Evolutionary conservation across 1,140 invertebrate species (phyloP).

Genomic region (Stenopsyche tienmushanensis): DNA sequence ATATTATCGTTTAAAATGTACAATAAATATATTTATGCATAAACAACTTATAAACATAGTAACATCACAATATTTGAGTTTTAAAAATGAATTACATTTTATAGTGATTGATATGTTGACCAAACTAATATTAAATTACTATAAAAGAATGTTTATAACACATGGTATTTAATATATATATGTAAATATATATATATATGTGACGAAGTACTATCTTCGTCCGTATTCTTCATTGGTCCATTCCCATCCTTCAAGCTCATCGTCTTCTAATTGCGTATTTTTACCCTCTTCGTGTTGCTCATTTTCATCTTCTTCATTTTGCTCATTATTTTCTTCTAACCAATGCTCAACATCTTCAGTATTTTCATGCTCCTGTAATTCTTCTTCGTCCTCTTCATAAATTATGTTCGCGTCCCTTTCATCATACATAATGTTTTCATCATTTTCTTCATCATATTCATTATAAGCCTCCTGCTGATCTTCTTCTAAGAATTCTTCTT

Average conservation of each 20-base stretch:
- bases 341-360: conserved; percentile 48
- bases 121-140: neutral
- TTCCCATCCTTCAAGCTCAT: conserved; percentile 52
- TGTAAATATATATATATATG: neutral
- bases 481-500: conserved; percentile 47
- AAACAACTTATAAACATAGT: no score
- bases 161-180: neutral
- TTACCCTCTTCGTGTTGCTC: conserved; percentile 42
- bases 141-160: neutral
- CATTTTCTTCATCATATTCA: conserved; percentile 39
- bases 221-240: conserved; percentile 44
- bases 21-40: no score
- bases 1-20: no score
- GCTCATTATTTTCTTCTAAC: conserved; percentile 44
- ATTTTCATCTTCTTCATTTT: conserved; percentile 26
- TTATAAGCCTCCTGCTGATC: conserved; percentile 51
- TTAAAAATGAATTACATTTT: neutral
- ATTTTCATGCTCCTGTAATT: conserved; percentile 43
- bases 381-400: conserved; percentile 53
- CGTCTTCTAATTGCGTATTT: conserved; percentile 43
- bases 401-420: conserved; percentile 51
- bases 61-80: no score
- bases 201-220: no score
- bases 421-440: conserved; percentile 46
- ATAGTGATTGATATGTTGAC: neutral